Evolutionary conservation across 2,888 invertebrate species (phyloP).

Genomic region (Mythimna ferrago): DNA sequence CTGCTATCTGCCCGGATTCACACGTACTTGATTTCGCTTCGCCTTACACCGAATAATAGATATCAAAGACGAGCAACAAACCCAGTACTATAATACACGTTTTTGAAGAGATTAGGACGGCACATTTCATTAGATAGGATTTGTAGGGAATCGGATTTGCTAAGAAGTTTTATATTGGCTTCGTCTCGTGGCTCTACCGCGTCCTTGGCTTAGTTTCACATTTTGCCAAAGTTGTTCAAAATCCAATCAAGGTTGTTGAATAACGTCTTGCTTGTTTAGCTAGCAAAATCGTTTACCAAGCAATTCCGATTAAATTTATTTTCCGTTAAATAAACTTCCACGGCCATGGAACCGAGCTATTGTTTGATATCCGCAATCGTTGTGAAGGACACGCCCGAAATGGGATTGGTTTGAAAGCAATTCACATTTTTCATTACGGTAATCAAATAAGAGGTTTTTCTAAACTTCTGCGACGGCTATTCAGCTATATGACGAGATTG

Average conservation of each 20-base stretch:
- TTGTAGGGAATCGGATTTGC: slow-evolving; percentile 55
- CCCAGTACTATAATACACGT: slow-evolving; percentile 18
- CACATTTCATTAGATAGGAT: slow-evolving; percentile 59
- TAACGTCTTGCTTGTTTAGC: slow-evolving; percentile 34
- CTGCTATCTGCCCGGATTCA: slow-evolving; percentile 31
- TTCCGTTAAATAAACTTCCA: slow-evolving; percentile 24
- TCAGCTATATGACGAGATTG: too few species aligned
- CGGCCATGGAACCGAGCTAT: slow-evolving; percentile 12
- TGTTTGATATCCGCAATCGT: slow-evolving; percentile 43
- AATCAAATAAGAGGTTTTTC: slow-evolving; percentile 22
- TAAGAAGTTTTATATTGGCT: slow-evolving; percentile 60
- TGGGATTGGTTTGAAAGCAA: slow-evolving; percentile 34
- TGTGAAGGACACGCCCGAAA: slow-evolving; percentile 44
- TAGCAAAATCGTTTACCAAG: slow-evolving; percentile 40
- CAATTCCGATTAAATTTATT: slow-evolving; percentile 31
- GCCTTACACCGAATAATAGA: slow-evolving; percentile 21
- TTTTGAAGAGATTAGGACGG: slow-evolving; percentile 40
- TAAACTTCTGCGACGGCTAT: not conserved
- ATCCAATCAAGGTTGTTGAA: slow-evolving; percentile 40
- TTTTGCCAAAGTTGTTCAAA: slow-evolving; percentile 46
- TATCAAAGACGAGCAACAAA: slow-evolving; percentile 43
- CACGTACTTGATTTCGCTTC: slow-evolving; percentile 46
- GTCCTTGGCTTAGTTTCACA: slow-evolving; percentile 49
- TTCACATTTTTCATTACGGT: slow-evolving; percentile 14
- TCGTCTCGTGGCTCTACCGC: slow-evolving; percentile 39